Evolutionary conservation across 2,888 invertebrate species (phyloP).

Genomic region (Xestia xanthographa): DNA sequence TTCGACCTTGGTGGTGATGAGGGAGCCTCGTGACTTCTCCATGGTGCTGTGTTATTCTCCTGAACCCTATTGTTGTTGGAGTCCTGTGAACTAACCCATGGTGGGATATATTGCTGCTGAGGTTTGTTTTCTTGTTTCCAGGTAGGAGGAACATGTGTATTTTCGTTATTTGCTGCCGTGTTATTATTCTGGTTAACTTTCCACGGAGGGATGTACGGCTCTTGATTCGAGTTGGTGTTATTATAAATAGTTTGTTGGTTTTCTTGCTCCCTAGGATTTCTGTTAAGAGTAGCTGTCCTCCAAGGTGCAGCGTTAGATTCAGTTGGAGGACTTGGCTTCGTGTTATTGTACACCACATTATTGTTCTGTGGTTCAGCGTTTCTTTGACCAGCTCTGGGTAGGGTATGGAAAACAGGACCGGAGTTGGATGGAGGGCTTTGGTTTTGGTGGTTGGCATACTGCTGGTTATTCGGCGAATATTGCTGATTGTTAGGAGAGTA

Average conservation of each 20-base stretch:
- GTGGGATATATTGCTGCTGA: conserved; percentile 80
- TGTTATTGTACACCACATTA: conserved; percentile 78
- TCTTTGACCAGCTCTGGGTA: conserved; percentile 82
- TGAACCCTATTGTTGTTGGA: conserved; percentile 80
- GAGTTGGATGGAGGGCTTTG: conserved; percentile 76
- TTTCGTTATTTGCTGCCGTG: conserved; percentile 71
- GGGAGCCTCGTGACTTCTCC: conserved; percentile 78
- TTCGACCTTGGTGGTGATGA: conserved; percentile 72
- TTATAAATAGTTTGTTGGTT: conserved; percentile 75
- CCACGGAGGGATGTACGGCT: conserved; percentile 83
- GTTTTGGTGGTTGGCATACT: conserved; percentile 72
- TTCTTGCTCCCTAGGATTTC: conserved; percentile 79
- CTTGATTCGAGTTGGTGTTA: conserved; percentile 76
- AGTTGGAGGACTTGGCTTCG: conserved; percentile 73
- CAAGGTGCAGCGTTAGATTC: conserved; percentile 81
- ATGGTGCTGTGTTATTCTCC: conserved; percentile 75
- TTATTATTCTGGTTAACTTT: conserved; percentile 81
- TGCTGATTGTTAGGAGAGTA: conserved; percentile 77
- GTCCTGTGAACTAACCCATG: conserved; percentile 78
- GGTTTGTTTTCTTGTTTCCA: conserved; percentile 82
- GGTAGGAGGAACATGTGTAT: conserved; percentile 76
- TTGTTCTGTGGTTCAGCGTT: conserved; percentile 79
- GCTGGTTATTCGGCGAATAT: conserved; percentile 68
- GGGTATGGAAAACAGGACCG: conserved; percentile 81
- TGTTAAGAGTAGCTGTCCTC: conserved; percentile 84